Evolutionary conservation across 2,797 vertebrate genomes (phyloP), one percentile per base, ranked within the genome.

Genomic region (Helicolenus hilgendorfi): DNA sequence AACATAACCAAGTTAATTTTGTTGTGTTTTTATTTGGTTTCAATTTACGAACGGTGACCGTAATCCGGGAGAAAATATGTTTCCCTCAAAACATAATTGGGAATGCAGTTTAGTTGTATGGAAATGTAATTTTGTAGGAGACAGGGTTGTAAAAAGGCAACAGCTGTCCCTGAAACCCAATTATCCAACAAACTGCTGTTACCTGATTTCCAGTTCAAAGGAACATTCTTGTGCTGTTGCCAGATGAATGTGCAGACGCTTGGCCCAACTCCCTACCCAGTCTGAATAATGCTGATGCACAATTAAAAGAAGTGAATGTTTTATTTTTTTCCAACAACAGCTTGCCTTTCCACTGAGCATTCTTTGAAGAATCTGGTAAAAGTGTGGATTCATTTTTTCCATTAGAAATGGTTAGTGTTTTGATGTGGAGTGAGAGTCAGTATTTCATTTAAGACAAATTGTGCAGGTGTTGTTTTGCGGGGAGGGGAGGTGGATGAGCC

Each of bases 131-230:
- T 55, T 55, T 55, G 49, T 22, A 55, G 49, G 49, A 22, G 49
- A 55, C n/a, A 55, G 4, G 49, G 20, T 55, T 55, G 49, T 55
- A 55, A 58, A 62, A 85, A 83, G 55, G 36, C 29, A 81, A 79
- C 85, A 92, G 88, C 87, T 93, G 87, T 71, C 56, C 49, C 68
- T 35, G 73, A 83, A 77, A 89, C 29, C 59, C 64, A 91, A 89
- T 91, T 92, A 89, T 78, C 76, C 68, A 65, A 78, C 75, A 81
- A 77, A 84, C 45, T 79, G 65, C 79, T 83, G 77, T 69, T 76
- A 88, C 83, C 88, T 86, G 63, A 55, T 78, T 81, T 79, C 55
- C 62, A 77, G 84, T 84, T 91, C 77, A 88, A 91, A 90, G 71
- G 77, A 79, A 78, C 35, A 67, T 13, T 71, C 10, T 65, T 83